Evolutionary conservation across 2,888 invertebrate species (phyloP), one percentile per base, ranked within the genome.

Genomic region (Mesoligia furuncula): DNA sequence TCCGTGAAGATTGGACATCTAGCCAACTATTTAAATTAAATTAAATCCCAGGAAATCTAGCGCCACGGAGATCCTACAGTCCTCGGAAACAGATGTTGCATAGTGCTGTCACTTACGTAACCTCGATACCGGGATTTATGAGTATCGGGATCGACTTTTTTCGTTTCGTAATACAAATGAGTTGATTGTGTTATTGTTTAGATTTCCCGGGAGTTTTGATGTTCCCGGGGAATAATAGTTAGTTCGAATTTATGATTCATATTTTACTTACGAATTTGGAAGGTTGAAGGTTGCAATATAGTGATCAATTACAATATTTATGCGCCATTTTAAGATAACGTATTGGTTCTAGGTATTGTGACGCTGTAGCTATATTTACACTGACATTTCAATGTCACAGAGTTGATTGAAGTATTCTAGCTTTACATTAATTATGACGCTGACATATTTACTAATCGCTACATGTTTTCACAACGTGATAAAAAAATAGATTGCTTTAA

Each of bases 21-120:
- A n/a, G 85, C 73, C 77, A 85, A 85, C 51, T 57, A 57, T 73
- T 45, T 51, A 36, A 75, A 83, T 66, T 54, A n/a, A 74, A 81
- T 27, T n/a, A 61, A 70, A 78, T 85, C 73, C 77, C n/a, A 24
- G 36, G 73, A 84, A 85, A 85, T 24, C 42, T 31, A 24, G 65
- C 73, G 61, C 31, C n/a, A 48, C 73, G 64, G 69, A 17, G 42
- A 36, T 61, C 61, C 57, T 85, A 81, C 39, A 17, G 57, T 48
- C 27, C 36, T 24, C 39, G 48, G 11, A 54, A 85, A 75, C 84
- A 84, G 83, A 85, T 84, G 84, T 78, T 84, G 70, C 62, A 73
- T 85, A 85, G 85, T 85, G 84, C 77, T 84, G 85, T 75, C 73
- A 85, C 76, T 82, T 74, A 77, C 42, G 70, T 64, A 77, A 78